These are phyloP conservation scores for Euzophera pinguis DNA, from an alignment of 2,888 invertebrate species.

Conservation along the genomic window DNA sequence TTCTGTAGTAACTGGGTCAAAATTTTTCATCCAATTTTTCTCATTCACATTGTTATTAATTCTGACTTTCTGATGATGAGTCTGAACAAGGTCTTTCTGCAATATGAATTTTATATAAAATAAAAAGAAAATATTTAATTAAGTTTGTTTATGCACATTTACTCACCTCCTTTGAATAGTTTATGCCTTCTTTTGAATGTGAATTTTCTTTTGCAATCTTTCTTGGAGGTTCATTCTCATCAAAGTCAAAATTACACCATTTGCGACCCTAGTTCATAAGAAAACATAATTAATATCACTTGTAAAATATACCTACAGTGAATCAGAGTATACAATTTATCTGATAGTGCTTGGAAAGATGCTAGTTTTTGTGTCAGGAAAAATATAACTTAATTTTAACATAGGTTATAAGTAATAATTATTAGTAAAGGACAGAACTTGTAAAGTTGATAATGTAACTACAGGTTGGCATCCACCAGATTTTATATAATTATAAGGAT, in stretches of 20 bases:
- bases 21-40: constrained; percentile 81
- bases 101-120: constrained; percentile 9
- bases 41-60: constrained; percentile 27
- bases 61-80: neutral
- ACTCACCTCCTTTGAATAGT: constrained; percentile 20
- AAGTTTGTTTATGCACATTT: neutral
- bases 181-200: constrained; percentile 5
- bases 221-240: constrained; percentile 41
- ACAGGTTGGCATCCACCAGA: too few species aligned
- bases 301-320: too few species aligned
- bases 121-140: neutral
- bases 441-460: too few species aligned
- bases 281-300: too few species aligned
- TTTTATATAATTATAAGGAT: too few species aligned
- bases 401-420: too few species aligned
- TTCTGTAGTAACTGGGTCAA: constrained; percentile 77
- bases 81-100: constrained; percentile 9
- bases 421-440: too few species aligned
- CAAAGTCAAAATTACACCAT: constrained; percentile 68
- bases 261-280: constrained; percentile 40
- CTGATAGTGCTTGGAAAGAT: too few species aligned
- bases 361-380: too few species aligned
- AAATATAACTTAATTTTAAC: too few species aligned
- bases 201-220: constrained; percentile 29
- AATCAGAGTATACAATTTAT: too few species aligned